These are phyloP conservation scores for Drosophila serrata DNA, from an alignment of 1,140 invertebrate species.

Conservation along the genomic window DNA sequence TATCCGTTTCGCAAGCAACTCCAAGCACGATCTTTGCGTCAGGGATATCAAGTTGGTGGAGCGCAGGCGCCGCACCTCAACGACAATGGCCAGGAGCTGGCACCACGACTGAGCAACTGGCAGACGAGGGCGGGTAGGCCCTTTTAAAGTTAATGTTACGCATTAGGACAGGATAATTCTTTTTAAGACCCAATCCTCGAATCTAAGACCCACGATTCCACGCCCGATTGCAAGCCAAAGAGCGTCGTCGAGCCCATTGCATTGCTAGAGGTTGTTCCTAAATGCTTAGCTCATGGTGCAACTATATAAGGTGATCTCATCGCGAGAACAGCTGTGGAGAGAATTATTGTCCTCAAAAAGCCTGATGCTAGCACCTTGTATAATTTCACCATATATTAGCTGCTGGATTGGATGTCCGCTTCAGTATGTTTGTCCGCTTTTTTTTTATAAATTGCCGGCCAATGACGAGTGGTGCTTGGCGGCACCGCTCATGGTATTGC, in stretches of 20 bases:
- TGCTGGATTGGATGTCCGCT: not conserved
- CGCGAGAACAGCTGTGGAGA: not conserved
- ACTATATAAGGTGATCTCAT: not conserved
- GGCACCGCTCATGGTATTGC: not conserved
- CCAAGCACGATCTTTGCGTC: constrained; percentile 90
- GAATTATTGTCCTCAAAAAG: not conserved
- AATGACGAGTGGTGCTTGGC: not conserved
- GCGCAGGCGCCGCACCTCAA: constrained; percentile 47
- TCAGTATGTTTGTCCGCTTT: constrained; percentile 23
- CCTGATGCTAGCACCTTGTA: not conserved
- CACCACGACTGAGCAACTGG: constrained; percentile 53
- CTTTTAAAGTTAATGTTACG: constrained; percentile 24
- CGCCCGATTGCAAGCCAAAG: constrained; percentile 43
- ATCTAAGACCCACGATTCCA: not conserved
- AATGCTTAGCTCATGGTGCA: not conserved
- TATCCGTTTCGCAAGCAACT: constrained; percentile 92
- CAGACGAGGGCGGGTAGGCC: constrained; percentile 15
- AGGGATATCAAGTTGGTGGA: constrained; percentile 91
- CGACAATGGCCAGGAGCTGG: constrained; percentile 41
- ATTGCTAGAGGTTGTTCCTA: constrained; percentile 6
- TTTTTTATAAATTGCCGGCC: not conserved
- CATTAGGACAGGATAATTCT: constrained; percentile 18
- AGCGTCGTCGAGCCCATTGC: constrained; percentile 29
- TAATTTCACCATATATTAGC: not conserved
- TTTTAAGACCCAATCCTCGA: constrained; percentile 12